Percentiles rank a stretch among this genome's conserved stretches.
phyloP scores from a whole-genome alignment of 2,113 vertebrate species.

The Pica pica region DNA sequence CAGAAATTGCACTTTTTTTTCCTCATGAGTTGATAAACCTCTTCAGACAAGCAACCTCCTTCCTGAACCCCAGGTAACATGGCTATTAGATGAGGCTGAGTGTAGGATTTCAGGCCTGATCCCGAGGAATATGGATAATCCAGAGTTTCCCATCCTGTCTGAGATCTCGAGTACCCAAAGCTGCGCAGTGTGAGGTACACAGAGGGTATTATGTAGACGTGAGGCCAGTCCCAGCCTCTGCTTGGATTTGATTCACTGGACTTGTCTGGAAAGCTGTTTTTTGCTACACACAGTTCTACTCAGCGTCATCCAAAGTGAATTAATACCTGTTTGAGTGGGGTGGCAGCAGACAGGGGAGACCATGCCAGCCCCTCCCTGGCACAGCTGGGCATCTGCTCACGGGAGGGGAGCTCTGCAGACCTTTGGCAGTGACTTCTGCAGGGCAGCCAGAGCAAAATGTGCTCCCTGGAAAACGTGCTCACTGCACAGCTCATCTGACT shows the following conservation, averaged over 20 bases:
- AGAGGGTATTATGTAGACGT: no score
- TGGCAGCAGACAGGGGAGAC: neutral
- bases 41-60: neutral
- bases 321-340: neutral
- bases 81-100: neutral
- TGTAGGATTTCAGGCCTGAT: neutral
- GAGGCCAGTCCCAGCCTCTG: neutral
- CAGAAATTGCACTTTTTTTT: neutral
- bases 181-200: neutral
- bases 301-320: neutral
- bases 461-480: neutral
- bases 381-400: neutral
- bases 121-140: neutral
- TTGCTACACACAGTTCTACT: neutral
- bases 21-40: neutral
- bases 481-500: neutral
- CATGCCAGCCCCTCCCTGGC: neutral
- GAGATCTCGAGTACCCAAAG: neutral
- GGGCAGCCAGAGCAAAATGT: neutral
- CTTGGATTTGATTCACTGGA: neutral
- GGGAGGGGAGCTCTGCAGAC: neutral
- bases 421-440: neutral
- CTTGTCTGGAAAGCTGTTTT: neutral
- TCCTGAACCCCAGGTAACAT: neutral
- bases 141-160: neutral